Base-by-base conservation (phyloP, 2,113 vertebrate species). In the Pseudopipra pipra region DNA sequence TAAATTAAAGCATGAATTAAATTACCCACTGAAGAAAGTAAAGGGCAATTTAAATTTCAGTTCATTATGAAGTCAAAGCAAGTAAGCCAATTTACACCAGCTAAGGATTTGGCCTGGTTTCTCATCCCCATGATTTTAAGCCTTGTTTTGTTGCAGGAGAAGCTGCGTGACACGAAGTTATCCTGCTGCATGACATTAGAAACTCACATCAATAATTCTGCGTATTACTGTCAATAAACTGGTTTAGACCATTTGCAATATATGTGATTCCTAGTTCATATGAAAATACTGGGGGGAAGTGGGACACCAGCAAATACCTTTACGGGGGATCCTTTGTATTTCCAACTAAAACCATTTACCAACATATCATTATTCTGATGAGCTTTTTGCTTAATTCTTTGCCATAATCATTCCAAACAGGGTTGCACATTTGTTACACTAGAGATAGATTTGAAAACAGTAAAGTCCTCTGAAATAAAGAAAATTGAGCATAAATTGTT, bases 1-100 rank as follows among this genome's bases (percentile, higher is more conserved):
- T 58, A 87, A 95, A 95, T 95, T 91, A 90, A 82, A 94, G 56
- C 1, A 7, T 33, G 81, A 93, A 95, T 95, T 96, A 89, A 89
- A 75, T 95, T 92, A 96, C 35, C 62, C 28, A 78, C 73, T 92
- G 70, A 82, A 87, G 46, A 84, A 86, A 86, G 67, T 51, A 91
- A 93, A 93, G 3, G 20, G 39, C 59, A 93, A 88, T 90, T 90
- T 83, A 66, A 77, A 94, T 95, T 87, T 68, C 78, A 74, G 15
- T 58, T 94, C 52, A 83, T 86, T 92, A 88, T 7, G 4, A 93
- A 94, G 65, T 63, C 47, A 88, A 83, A 59, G 59, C 21, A 83
- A 80, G 51, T 11, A 74, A 70, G 52, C 6, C 49, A 76, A 43
- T 89, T 79, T 87, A 94, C 73, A 89, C 41, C 71, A 89, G 61